phyloP scores from a whole-genome alignment of 2,113 vertebrate species.

The Xerus inauris region DNA sequence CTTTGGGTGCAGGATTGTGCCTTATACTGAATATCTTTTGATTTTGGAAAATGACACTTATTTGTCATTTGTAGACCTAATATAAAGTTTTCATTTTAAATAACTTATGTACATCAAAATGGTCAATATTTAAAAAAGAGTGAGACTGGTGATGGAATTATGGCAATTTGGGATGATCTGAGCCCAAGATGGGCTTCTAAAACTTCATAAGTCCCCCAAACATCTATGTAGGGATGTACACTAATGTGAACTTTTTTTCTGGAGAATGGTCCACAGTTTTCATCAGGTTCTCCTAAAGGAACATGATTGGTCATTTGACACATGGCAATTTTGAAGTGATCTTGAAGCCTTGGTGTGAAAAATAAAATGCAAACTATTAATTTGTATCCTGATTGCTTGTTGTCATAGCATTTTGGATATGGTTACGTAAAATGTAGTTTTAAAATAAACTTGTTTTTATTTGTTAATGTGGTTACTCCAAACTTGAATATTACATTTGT shows the following conservation, averaged over 20 bases:
- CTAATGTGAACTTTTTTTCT: neutral
- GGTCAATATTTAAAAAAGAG: neutral
- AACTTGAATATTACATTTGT: neutral
- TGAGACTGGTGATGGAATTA: neutral
- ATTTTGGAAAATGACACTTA: neutral
- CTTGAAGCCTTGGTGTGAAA: neutral
- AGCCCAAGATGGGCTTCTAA: neutral
- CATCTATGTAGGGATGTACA: neutral
- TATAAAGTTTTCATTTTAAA: neutral
- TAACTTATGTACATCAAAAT: neutral
- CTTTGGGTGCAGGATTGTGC: neutral
- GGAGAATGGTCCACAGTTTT: neutral
- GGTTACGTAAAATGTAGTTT: neutral
- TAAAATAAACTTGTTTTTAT: neutral
- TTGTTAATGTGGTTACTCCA: constrained; percentile 12
- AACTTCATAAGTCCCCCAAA: neutral
- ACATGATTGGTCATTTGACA: neutral
- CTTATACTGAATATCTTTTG: neutral
- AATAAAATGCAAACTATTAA: neutral
- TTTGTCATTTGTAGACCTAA: neutral
- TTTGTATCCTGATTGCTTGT: neutral
- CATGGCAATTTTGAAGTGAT: neutral
- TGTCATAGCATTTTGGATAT: neutral
- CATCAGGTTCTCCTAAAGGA: neutral
- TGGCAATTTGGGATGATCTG: neutral